Evolutionary conservation across 2,888 invertebrate genomes (phyloP), one percentile per base, ranked within the genome.

Genomic region (Erpobdella octoculata): DNA sequence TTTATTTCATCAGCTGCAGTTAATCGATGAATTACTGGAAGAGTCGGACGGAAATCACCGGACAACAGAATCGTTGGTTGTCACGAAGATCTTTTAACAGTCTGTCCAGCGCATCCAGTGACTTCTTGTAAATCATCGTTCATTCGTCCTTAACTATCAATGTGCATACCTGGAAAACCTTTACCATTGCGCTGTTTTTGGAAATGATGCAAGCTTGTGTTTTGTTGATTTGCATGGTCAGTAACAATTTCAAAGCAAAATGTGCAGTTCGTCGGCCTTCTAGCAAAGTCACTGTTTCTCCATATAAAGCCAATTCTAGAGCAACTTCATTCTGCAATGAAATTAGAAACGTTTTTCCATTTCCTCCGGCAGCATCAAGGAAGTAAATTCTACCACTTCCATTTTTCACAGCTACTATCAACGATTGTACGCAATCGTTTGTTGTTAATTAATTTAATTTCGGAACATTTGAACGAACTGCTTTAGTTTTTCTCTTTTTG

Each of bases 391-490:
- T 18, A 41, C 18, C 41, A 41, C 12, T 41, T 41, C 41, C 41
- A 18, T 41, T 41, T 9, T 41, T 41, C 41, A 41, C 18, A 41
- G 41, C 41, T 41, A 12, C 41, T 41, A 41, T 25, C 25, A 25
- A 12, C 9, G 21, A 12, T 41, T 41, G 46, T 41, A 41, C 46
- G 46, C 46, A 21, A 58, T 58, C 25, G 8, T 58, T 12, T 58
- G 59, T 58, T 58, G 59, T 58, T 21, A 21, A 58, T 58, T 21
- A 21, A 58, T 58, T 58, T 21, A 58, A 58, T 58, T 58, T 12
- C 25, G 59, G 59, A 58, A 58, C 21, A 58, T 58, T 21, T 58
- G 59, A 8, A 58, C 59, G 59, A 58, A 58, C 59, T 58, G 59
- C 8, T 58, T 58, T 21, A 21, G 18, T 25, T 58, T 12, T 58